Base-by-base conservation (phyloP, 64 coral and sea anemone genomes). In the Acropora yongei region DNA sequence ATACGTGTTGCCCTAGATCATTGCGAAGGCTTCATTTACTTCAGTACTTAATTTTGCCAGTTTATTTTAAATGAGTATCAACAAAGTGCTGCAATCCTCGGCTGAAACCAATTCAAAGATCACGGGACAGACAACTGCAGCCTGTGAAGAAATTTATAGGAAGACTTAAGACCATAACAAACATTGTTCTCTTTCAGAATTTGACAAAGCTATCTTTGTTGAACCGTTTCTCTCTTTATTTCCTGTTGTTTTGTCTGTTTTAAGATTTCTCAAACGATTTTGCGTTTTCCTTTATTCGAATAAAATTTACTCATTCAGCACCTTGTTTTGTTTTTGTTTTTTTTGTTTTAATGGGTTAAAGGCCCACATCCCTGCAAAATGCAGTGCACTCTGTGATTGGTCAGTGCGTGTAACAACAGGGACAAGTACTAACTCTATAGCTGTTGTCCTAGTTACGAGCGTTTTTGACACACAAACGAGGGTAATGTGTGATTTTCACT, bases 251-350 rank as follows among this genome's bases (percentile, higher is more conserved):
- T 13, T 65, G 13, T 12, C 61, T 6, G 51, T 63, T 85, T 8
- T 6, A 44, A 18, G 12, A 10, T 71, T 19, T 30, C 3, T 20
- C n/a, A 9, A 65, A 50, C 65, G 82, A 49, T 85, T 48, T 83
- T 49, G 16, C 68, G 65, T 82, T 69, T 84, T 84, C 82, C 61
- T 69, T 63, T 48, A 85, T 72, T 85, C 49, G 43, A 85, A 85
- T 85, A 85, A 85, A 71, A 83, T 61, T 81, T 44, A 46, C 9
- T 47, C 44, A 78, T 44, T 17, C 44, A 47, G 11, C 75, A 17
- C 44, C 14, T 48, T 16, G 16, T 47, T 16, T 78, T 49, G 30
- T 30, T 30, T 30, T 30, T 30, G 0, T 30, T 30, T 30, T 30
- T 30, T 30, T 30, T 30, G 30, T 30, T 30, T 30, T 30, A 30